phyloP scores from a whole-genome alignment of 2,113 vertebrate species.

The Turdus rufiventris region DNA sequence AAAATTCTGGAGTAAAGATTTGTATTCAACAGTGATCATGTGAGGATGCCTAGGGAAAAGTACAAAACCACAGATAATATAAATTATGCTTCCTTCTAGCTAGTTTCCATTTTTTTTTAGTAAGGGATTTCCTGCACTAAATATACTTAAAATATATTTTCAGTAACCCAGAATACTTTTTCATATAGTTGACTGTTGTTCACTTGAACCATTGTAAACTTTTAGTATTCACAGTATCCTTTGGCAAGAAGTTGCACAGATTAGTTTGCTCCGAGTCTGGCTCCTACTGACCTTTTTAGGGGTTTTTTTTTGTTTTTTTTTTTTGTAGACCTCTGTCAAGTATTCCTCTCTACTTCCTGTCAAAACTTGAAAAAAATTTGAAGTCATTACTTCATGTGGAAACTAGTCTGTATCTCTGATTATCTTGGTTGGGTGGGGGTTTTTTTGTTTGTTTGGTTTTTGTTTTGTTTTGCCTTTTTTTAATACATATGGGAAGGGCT shows the following conservation, averaged over 20 bases:
- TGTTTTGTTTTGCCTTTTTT: neutral
- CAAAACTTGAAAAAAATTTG: neutral
- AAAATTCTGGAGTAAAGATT: neutral
- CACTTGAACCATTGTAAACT: neutral
- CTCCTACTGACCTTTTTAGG: neutral
- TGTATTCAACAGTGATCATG: neutral
- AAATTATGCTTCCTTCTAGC: neutral
- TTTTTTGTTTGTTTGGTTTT: neutral
- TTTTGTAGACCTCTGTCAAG: neutral
- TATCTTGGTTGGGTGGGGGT: neutral
- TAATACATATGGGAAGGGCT: neutral
- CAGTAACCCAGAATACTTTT: neutral
- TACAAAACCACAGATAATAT: neutral
- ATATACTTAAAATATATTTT: neutral
- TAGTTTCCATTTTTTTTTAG: neutral
- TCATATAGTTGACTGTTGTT: neutral
- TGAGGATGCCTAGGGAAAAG: neutral
- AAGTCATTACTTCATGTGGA: neutral
- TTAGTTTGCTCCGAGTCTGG: neutral
- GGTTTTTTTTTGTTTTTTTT: neutral
- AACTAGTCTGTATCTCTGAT: neutral
- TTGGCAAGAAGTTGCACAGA: neutral
- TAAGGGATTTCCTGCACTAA: neutral
- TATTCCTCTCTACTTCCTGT: neutral
- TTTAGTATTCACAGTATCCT: neutral